Evolutionary conservation across 2,113 vertebrate species (phyloP).

Genomic region (Xenopus borealis): DNA sequence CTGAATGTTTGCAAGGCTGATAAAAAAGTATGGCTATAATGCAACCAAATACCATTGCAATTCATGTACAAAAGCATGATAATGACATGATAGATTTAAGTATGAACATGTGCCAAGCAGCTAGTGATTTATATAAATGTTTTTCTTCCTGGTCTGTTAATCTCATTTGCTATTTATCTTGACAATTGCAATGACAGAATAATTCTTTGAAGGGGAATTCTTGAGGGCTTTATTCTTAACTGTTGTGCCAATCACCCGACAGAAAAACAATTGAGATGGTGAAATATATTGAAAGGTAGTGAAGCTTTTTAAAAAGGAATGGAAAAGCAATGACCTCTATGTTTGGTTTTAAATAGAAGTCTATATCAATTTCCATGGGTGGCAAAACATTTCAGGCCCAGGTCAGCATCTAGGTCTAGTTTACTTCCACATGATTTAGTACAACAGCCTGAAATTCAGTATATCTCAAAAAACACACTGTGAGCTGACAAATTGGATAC

Average conservation of each 20-base stretch:
- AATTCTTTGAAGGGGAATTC: background rate
- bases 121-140: background rate
- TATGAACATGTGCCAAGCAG: background rate
- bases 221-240: constrained; percentile 24
- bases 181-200: constrained; percentile 4
- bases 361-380: constrained; percentile 20
- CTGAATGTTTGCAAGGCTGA: too few relatives aligned
- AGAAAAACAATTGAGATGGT: constrained; percentile 26
- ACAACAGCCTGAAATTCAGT: background rate
- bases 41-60: background rate
- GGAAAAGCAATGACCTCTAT: constrained; percentile 33
- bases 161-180: constrained; percentile 13
- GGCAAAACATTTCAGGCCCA: constrained; percentile 11
- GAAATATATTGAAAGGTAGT: constrained; percentile 42
- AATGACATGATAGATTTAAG: background rate
- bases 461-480: constrained; percentile 12
- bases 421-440: constrained; percentile 33
- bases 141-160: background rate
- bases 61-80: background rate
- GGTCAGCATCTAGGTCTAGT: background rate
- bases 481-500: constrained; percentile 19
- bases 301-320: constrained; percentile 36
- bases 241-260: constrained; percentile 17
- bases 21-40: background rate
- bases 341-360: constrained; percentile 36